These are phyloP conservation scores for Chironex yamaguchii DNA, from an alignment of 30 jellyfish, hydroid and myxozoan species.

Conservation along the genomic window DNA sequence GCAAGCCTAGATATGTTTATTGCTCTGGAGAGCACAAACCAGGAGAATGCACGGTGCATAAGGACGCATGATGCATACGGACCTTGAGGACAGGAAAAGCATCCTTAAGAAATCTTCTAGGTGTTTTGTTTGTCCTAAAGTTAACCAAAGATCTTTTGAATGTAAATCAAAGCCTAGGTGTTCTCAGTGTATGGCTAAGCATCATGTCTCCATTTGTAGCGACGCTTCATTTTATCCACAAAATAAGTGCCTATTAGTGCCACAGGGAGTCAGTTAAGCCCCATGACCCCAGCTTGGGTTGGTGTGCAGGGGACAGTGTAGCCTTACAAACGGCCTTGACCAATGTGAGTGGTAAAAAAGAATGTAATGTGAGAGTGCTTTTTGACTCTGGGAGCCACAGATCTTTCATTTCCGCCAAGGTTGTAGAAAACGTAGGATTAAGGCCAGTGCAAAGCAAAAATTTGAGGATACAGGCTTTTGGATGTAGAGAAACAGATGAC, in stretches of 20 bases:
- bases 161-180: background rate
- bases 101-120: conserved; percentile 53
- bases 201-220: background rate
- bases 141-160: background rate
- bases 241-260: background rate
- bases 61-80: background rate
- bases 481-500: conserved; percentile 8
- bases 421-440: background rate
- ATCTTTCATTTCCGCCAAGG: background rate
- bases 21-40: background rate
- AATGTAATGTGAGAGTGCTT: background rate
- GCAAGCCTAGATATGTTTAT: background rate
- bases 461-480: background rate
- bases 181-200: background rate
- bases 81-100: background rate
- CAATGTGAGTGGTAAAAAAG: background rate
- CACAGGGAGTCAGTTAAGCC: background rate
- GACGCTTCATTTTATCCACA: no score
- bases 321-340: background rate
- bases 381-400: background rate
- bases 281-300: background rate
- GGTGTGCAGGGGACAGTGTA: background rate
- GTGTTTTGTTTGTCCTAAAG: conserved; percentile 37
- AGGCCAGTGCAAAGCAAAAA: background rate
- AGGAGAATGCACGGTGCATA: no score